Evolutionary conservation across 2,113 vertebrate species (phyloP).

Genomic region (Phaetusa simplex): DNA sequence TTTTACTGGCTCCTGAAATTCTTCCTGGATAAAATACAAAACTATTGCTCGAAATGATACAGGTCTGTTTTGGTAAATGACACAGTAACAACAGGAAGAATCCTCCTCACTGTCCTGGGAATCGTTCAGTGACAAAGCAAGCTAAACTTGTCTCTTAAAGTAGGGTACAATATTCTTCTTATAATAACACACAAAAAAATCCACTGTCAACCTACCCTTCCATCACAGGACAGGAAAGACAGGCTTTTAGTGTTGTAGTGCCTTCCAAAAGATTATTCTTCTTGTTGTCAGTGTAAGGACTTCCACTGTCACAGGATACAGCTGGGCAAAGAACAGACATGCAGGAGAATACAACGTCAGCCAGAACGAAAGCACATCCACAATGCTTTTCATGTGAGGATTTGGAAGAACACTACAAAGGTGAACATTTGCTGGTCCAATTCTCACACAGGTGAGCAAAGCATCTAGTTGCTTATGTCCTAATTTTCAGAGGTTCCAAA

Average conservation of each 20-base stretch:
- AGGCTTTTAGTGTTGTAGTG: conserved; percentile 74
- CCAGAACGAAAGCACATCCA: background rate
- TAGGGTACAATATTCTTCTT: background rate
- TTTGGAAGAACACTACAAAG: background rate
- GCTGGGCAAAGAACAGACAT: conserved; percentile 60
- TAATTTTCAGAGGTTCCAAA: background rate
- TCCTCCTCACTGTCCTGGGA: background rate
- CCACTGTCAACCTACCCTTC: conserved; percentile 75
- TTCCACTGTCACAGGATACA: conserved; percentile 64
- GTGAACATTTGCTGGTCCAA: background rate
- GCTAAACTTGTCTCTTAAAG: background rate
- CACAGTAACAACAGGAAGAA: background rate
- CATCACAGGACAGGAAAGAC: conserved; percentile 78
- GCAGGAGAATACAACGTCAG: background rate
- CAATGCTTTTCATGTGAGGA: background rate
- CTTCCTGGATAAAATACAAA: background rate
- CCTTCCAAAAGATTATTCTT: conserved; percentile 62
- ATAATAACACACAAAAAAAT: background rate
- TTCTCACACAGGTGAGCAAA: background rate
- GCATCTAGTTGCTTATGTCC: background rate
- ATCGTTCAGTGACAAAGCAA: background rate
- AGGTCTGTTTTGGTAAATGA: background rate
- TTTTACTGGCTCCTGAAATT: background rate
- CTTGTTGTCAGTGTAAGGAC: conserved; percentile 68
- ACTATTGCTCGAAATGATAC: background rate